These are phyloP conservation scores for Pseudonaja textilis DNA, from an alignment of 2,113 vertebrate genomes.

Conservation along the genomic window DNA sequence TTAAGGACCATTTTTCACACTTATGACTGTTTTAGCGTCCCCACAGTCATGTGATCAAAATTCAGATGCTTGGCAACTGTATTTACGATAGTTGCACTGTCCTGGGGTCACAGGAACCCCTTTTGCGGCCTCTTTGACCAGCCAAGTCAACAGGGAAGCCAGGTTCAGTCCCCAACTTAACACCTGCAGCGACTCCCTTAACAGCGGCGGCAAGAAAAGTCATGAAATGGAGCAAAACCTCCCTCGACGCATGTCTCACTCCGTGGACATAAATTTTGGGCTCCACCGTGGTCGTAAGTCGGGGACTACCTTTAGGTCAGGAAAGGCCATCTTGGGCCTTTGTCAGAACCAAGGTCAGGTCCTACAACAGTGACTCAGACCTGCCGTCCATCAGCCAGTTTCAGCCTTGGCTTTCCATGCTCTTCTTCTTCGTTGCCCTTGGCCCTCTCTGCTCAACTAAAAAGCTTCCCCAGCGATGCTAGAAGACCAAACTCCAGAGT, in stretches of 20 bases:
- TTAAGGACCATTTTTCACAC: neutral
- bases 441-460: neutral
- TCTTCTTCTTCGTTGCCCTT: no score
- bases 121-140: neutral
- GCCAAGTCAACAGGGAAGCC: no score
- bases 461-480: neutral
- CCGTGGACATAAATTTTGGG: no score
- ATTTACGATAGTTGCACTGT: neutral
- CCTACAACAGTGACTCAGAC: neutral
- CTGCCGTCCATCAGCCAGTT: neutral
- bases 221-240: no score
- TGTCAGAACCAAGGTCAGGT: neutral
- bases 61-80: neutral
- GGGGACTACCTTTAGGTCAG: neutral
- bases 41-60: neutral
- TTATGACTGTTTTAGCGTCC: neutral
- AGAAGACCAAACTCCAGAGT: neutral
- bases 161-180: no score
- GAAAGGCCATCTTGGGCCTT: neutral
- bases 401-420: neutral
- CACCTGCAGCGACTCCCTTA: no score
- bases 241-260: fast-evolving
- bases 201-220: no score
- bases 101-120: no score
- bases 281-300: neutral